Conservation (phyloP, 2,113 vertebrate genomes). For the Zapornia atra region DNA sequence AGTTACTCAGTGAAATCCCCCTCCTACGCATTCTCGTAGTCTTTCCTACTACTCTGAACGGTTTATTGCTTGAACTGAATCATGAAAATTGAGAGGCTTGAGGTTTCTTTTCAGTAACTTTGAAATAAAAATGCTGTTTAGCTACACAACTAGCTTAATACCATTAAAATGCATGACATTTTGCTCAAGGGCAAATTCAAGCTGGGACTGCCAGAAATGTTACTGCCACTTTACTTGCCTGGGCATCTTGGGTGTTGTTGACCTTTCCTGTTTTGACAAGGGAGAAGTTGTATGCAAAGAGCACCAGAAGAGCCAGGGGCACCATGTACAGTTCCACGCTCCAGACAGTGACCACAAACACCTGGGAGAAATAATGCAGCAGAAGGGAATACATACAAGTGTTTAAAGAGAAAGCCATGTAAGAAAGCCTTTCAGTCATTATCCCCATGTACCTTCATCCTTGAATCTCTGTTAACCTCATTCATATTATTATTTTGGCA, state of each 20-base stretch:
- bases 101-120: neutral
- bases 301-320: slow-evolving; percentile 88
- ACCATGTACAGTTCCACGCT: slow-evolving; percentile 94
- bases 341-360: slow-evolving; percentile 92
- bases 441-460: neutral
- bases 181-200: neutral
- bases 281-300: slow-evolving; percentile 90
- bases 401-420: neutral
- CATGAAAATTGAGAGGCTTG: neutral
- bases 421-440: neutral
- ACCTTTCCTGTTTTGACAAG: slow-evolving; percentile 77
- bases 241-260: slow-evolving; percentile 82
- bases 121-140: neutral
- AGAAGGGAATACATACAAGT: neutral
- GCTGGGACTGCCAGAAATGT: neutral
- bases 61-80: slow-evolving; percentile 6
- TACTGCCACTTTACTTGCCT: slow-evolving; percentile 79
- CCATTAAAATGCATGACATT: neutral
- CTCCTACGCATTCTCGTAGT: neutral
- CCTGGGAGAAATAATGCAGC: slow-evolving; percentile 75
- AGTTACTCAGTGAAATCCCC: neutral
- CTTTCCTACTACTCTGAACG: neutral
- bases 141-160: neutral
- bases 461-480: neutral
- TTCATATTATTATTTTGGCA: neutral